Percentiles rank a stretch among this genome's conserved stretches.
phyloP scores from a whole-genome alignment of 2,888 invertebrate species.

The Salpingus planirostris region DNA sequence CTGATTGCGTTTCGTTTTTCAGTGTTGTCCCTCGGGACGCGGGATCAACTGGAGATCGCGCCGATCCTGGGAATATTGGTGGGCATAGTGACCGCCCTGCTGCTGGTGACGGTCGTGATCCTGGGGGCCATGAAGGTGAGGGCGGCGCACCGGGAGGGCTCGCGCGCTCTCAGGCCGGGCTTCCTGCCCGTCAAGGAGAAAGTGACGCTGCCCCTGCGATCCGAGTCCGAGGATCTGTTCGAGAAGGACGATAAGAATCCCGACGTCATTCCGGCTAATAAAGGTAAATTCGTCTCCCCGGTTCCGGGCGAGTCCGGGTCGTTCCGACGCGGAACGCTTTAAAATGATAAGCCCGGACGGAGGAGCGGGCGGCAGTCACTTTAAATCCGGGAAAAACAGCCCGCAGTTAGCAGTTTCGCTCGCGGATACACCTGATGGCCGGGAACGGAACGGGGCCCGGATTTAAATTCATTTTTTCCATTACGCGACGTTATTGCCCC shows the following conservation, averaged over 20 bases:
- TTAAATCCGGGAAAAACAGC: no score
- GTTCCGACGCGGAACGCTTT: no score
- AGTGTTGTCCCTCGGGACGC: constrained; percentile 43
- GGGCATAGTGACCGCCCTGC: constrained; percentile 59
- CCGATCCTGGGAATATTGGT: constrained; percentile 57
- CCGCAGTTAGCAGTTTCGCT: no score
- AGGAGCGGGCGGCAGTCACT: no score
- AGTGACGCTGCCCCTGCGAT: constrained; percentile 55
- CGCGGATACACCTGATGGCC: no score
- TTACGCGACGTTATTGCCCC: no score
- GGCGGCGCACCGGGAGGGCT: constrained; percentile 46
- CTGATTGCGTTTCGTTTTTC: constrained; percentile 7
- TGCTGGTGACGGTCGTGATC: constrained; percentile 55
- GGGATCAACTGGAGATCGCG: constrained; percentile 47
- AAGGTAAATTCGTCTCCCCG: constrained; percentile 50
- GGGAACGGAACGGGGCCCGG: no score
- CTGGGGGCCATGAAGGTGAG: constrained; percentile 53
- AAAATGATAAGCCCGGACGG: no score
- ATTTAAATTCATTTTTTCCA: no score
- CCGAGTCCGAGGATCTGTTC: constrained; percentile 60
- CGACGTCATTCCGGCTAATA: constrained; percentile 79
- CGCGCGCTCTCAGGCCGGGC: constrained; percentile 49
- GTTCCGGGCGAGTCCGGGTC: no score
- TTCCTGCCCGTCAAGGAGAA: constrained; percentile 57
- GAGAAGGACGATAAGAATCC: constrained; percentile 79